These are phyloP conservation scores for Fulica atra DNA, from an alignment of 2,113 vertebrate genomes.

Conservation along the genomic window DNA sequence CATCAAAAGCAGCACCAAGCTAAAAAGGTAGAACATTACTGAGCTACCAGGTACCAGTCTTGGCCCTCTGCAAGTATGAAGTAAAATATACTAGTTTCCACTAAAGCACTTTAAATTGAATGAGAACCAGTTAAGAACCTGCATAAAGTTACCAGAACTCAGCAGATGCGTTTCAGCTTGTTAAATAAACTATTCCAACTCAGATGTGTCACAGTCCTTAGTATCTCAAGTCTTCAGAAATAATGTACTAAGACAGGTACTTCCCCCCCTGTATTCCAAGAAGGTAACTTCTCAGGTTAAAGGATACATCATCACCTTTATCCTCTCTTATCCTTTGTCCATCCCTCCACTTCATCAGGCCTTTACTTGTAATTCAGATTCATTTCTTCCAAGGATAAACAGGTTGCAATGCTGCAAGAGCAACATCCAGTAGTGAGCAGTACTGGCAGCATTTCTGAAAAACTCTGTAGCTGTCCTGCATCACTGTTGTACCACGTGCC, in stretches of 20 bases:
- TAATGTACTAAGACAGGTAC: not conserved
- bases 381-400: not conserved
- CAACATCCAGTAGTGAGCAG: not conserved
- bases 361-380: not conserved
- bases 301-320: not conserved
- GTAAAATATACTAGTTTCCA: not conserved
- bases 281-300: not conserved
- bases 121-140: not conserved
- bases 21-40: not conserved
- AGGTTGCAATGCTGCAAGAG: not conserved
- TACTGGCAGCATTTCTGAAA: not conserved
- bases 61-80: not conserved
- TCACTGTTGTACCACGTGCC: not conserved
- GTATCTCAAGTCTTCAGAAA: not conserved
- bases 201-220: not conserved
- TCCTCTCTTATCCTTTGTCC: not conserved
- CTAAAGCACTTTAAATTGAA: not conserved
- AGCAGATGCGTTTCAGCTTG: not conserved
- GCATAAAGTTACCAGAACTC: not conserved
- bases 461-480: not conserved
- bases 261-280: not conserved
- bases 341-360: too few relatives aligned
- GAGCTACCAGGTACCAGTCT: not conserved
- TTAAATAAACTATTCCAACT: not conserved
- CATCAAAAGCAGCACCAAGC: not conserved